Evolutionary conservation across 2,888 invertebrate species (phyloP), one percentile per base, ranked within the genome.

Genomic region (Byasa hedistus): DNA sequence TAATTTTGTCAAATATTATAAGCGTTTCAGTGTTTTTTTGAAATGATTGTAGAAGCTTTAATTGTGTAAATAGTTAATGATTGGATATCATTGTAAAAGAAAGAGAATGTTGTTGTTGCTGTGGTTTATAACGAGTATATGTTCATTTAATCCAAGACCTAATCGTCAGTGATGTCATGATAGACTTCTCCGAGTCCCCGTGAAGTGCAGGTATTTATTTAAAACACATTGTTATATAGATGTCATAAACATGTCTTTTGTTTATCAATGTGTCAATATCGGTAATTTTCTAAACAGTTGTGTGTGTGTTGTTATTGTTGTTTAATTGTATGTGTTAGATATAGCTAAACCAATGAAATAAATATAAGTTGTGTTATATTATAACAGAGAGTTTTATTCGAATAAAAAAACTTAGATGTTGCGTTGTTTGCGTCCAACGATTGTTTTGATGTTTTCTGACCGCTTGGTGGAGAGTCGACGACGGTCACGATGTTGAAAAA

Each of bases 271-370:
- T 7, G 36, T 36, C 36, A 21, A n/a, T 57, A 36, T 36, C 21
- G 36, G 10, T 39, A 57, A 39, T 39, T 57, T 39, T 22, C 39
- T n/a, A n/a, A 48, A 48, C 87, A 86, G 84, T 79, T 78, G 72
- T 77, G 77, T 80, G 78, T 78, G 73, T 81, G 79, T 78, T 69
- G 69, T 69, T 73, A 58, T 56, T 55, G 62, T 72, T 66, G 61
- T 63, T 61, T 69, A 71, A 66, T 68, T 68, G 69, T 73, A 73
- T 73, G 73, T 70, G 58, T 44, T 71, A 73, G 69, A 72, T 73
- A 75, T 75, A 77, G 75, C 77, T 82, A 74, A 84, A 86, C 88
- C 88, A 88, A 87, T 87, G 87, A 88, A 86, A 84, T 73, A 71
- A 71, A 73, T 57, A 68, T 72, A 73, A 70, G 69, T 70, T 72